phyloP scores from a whole-genome alignment of 2,888 invertebrate species.

The Coremacera marginata region DNA sequence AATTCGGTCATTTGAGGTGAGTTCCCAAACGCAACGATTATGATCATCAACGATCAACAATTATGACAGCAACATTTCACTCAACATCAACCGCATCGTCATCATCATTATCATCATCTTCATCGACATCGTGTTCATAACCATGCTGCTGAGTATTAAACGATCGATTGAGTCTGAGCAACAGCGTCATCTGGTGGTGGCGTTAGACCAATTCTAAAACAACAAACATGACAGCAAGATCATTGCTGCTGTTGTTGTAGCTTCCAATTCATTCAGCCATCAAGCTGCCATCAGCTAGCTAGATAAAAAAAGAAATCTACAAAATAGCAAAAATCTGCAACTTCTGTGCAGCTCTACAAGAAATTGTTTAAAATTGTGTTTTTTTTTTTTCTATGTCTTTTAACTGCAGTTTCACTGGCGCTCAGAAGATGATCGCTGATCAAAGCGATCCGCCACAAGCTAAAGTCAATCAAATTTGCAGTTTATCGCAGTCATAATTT shows the following conservation, averaged over 20 bases:
- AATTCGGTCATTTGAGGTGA: too few relatives aligned
- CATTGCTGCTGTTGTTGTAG: neutral
- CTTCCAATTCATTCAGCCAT: too few relatives aligned
- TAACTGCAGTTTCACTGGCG: neutral
- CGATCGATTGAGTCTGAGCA: conserved; percentile 20
- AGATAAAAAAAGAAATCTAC: too few relatives aligned
- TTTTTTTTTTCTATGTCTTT: neutral
- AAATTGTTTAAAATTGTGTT: neutral
- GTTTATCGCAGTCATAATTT: conserved; percentile 30
- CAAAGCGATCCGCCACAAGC: conserved; percentile 31
- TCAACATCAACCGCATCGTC: too few relatives aligned
- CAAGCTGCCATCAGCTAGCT: too few relatives aligned
- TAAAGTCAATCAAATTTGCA: conserved; percentile 36
- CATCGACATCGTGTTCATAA: neutral
- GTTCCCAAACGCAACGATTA: too few relatives aligned
- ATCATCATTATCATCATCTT: too few relatives aligned
- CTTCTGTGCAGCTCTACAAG: neutral
- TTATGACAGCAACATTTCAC: too few relatives aligned
- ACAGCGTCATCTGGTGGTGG: conserved; percentile 37
- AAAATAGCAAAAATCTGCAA: neutral
- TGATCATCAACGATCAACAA: too few relatives aligned
- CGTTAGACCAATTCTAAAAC: conserved; percentile 34
- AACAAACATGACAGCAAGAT: conserved; percentile 29
- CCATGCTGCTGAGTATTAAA: conserved; percentile 6
- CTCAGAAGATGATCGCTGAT: conserved; percentile 30